A percentile compares a stretch with the other conserved stretches of the same genome.
phyloP scores from a whole-genome alignment of 1,140 invertebrate species.

The Triops cancriformis region DNA sequence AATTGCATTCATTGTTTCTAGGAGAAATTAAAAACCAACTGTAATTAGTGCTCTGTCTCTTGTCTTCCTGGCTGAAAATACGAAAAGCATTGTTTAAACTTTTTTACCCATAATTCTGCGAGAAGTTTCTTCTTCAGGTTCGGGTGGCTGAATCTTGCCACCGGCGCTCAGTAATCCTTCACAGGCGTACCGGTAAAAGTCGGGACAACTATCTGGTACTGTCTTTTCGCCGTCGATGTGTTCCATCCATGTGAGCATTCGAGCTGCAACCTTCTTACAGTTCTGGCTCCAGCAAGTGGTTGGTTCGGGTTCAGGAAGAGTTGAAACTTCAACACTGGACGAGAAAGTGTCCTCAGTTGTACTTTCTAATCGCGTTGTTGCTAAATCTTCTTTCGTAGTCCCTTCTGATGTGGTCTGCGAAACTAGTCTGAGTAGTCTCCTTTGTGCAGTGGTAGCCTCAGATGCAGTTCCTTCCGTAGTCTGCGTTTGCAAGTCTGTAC shows the following conservation, averaged over 20 bases:
- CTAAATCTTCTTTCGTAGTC: too few species aligned
- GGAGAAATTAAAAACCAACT: neutral
- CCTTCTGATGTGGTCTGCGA: too few species aligned
- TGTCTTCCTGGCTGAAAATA: neutral
- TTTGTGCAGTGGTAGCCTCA: too few species aligned
- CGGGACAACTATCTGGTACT: neutral
- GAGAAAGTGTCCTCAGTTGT: too few species aligned
- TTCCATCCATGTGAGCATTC: neutral
- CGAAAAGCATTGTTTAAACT: neutral
- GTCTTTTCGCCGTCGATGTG: neutral
- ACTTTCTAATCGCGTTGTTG: too few species aligned
- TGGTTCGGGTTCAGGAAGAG: too few species aligned
- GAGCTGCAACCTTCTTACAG: neutral
- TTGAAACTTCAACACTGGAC: too few species aligned
- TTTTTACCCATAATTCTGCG: neutral
- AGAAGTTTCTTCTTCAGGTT: neutral
- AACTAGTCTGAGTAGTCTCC: too few species aligned
- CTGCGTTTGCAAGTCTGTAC: too few species aligned
- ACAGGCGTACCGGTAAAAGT: neutral
- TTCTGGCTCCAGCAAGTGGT: too few species aligned
- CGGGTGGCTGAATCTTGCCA: neutral
- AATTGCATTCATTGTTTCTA: neutral
- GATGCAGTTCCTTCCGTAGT: too few species aligned
- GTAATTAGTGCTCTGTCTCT: neutral
- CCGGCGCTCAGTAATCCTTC: neutral